phyloP scores from a whole-genome alignment of 2,797 vertebrate species.

The Antennarius maculatus region DNA sequence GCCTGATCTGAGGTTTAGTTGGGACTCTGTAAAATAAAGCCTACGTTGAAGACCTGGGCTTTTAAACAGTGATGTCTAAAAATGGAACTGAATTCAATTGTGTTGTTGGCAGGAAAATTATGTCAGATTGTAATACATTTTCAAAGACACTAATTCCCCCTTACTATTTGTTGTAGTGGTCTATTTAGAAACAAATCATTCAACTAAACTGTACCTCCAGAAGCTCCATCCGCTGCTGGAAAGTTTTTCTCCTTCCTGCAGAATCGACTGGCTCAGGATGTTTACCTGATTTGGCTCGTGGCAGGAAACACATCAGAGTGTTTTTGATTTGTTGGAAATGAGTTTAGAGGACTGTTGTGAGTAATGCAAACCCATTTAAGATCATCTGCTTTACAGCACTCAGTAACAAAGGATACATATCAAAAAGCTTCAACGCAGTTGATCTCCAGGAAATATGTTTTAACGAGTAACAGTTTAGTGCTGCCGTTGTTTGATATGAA shows the following conservation, averaged over 20 bases:
- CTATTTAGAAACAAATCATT: slow-evolving; percentile 32
- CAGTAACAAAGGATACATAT: slow-evolving; percentile 33
- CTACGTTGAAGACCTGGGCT: too few species aligned
- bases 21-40: too few species aligned
- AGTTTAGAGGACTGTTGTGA: slow-evolving; percentile 58
- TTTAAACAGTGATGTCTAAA: too few species aligned
- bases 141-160: slow-evolving; percentile 13
- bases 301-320: slow-evolving; percentile 57
- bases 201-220: slow-evolving; percentile 22
- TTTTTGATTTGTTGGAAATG: slow-evolving; percentile 67
- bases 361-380: slow-evolving; percentile 56
- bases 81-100: background rate
- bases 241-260: slow-evolving; percentile 5
- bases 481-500: background rate
- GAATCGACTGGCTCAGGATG: slow-evolving; percentile 63
- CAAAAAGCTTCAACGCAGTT: slow-evolving; percentile 18
- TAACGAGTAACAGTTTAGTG: slow-evolving; percentile 8
- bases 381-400: slow-evolving; percentile 45
- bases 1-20: too few species aligned
- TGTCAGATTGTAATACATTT: slow-evolving; percentile 25
- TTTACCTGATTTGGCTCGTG: slow-evolving; percentile 63
- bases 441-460: slow-evolving; percentile 13
- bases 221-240: slow-evolving; percentile 26
- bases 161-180: slow-evolving; percentile 21
- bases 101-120: slow-evolving; percentile 23